These are phyloP conservation scores for Falcunculus frontatus DNA, from an alignment of 2,113 vertebrate genomes.

Conservation along the genomic window DNA sequence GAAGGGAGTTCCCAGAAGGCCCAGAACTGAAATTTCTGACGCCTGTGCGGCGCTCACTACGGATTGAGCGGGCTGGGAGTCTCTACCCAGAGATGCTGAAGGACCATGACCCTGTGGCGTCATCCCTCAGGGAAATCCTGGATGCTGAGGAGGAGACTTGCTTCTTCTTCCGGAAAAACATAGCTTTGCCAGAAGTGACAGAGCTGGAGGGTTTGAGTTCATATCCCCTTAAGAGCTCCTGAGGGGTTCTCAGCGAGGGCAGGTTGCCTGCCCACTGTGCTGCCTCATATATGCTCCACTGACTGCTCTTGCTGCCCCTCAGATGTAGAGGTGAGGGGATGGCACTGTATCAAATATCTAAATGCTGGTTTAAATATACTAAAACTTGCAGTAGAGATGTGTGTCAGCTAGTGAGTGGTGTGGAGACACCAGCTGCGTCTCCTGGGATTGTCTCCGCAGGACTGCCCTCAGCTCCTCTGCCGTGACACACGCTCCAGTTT, in stretches of 20 bases:
- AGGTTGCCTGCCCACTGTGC: rapidly evolving
- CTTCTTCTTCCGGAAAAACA: slow-evolving; percentile 67
- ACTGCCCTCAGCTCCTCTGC: background rate
- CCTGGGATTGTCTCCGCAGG: background rate
- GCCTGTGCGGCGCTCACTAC: slow-evolving; percentile 61
- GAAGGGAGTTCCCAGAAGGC: background rate
- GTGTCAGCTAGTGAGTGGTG: background rate
- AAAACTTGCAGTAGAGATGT: background rate
- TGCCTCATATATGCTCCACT: rapidly evolving
- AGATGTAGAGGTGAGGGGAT: background rate
- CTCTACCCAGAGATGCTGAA: slow-evolving; percentile 60
- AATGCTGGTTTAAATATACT: background rate
- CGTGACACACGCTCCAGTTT: rapidly evolving
- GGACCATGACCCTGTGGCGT: slow-evolving; percentile 68
- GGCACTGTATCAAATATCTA: background rate
- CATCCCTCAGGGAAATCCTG: slow-evolving; percentile 66
- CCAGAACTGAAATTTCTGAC: slow-evolving; percentile 65
- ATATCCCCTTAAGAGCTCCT: background rate
- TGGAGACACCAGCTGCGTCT: background rate
- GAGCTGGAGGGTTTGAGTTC: slow-evolving; percentile 21
- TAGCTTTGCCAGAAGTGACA: slow-evolving; percentile 56
- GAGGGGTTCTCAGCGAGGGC: rapidly evolving
- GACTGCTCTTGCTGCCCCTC: background rate
- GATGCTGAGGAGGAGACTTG: slow-evolving; percentile 28
- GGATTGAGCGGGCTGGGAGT: slow-evolving; percentile 18